Evolutionary conservation across 2,113 vertebrate genomes (phyloP).

Genomic region (Triplophysa tibetana): DNA sequence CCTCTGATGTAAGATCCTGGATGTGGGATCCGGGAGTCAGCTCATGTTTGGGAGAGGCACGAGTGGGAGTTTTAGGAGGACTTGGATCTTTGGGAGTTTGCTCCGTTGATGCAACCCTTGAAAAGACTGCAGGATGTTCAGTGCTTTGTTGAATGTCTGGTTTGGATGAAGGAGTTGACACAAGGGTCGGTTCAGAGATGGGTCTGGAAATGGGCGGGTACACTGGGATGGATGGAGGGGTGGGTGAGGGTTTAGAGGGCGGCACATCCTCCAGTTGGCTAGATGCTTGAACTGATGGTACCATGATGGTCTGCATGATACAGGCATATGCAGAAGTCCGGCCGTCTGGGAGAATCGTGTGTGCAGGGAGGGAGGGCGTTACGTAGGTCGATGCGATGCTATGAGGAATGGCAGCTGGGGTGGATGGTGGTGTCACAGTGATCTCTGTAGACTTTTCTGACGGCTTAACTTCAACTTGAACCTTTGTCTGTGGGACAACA

Average conservation of each 20-base stretch:
- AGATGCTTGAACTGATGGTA: constrained; percentile 62
- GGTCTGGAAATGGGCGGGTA: constrained; percentile 40
- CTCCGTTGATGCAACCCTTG: constrained; percentile 76
- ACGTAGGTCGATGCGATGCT: constrained; percentile 57
- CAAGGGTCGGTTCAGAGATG: constrained; percentile 34
- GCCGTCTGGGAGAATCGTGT: constrained; percentile 74
- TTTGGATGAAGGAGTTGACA: constrained; percentile 51
- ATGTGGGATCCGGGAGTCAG: constrained; percentile 65
- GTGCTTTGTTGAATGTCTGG: constrained; percentile 55
- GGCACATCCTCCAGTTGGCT: constrained; percentile 41
- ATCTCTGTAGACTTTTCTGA: constrained; percentile 62
- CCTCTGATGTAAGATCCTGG: constrained; percentile 87
- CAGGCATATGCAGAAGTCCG: constrained; percentile 84
- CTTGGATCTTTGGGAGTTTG: constrained; percentile 71
- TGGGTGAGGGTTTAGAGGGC: constrained; percentile 30
- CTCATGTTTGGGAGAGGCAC: constrained; percentile 58
- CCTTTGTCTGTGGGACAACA: constrained; percentile 48
- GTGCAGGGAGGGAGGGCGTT: constrained; percentile 58
- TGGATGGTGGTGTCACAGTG: constrained; percentile 57
- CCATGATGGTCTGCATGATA: constrained; percentile 88
- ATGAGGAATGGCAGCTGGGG: constrained; percentile 50
- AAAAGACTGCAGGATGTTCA: constrained; percentile 78
- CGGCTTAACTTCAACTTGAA: constrained; percentile 45
- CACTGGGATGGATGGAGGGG: constrained; percentile 24
- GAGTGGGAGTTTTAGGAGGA: constrained; percentile 62